A percentile compares a stretch with the other conserved stretches of the same genome.
Evolutionary conservation across 2,113 vertebrate genomes (phyloP).

Genomic region (Sturnus vulgaris): DNA sequence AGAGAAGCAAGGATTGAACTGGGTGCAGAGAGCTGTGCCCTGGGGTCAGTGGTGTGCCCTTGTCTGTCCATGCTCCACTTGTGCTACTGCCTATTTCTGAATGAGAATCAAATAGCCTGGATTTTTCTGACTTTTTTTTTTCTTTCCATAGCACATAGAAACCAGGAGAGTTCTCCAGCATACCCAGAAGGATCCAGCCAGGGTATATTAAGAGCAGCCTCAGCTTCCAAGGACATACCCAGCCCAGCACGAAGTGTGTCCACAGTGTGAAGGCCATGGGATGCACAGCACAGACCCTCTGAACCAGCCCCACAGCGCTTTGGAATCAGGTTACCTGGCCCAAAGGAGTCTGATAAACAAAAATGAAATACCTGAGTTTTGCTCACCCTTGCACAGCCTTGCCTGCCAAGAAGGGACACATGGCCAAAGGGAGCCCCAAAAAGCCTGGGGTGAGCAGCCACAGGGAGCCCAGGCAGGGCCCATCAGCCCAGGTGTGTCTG

Average conservation of each 20-base stretch:
- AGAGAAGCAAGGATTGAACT: rapidly evolving
- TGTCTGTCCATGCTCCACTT: background rate
- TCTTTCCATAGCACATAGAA: background rate
- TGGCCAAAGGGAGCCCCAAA: background rate
- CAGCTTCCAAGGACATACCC: background rate
- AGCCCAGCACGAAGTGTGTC: background rate
- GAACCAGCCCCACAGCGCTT: rapidly evolving
- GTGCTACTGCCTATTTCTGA: background rate
- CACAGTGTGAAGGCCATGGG: rapidly evolving
- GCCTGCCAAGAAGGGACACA: background rate
- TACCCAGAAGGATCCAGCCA: background rate
- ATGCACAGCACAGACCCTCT: background rate
- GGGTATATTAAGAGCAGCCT: background rate
- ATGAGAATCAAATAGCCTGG: background rate
- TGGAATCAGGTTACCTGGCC: background rate
- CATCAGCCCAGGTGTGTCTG: background rate
- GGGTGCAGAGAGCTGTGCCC: background rate
- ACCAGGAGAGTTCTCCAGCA: background rate
- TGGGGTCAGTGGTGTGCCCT: background rate
- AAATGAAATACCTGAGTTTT: background rate
- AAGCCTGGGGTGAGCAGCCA: background rate
- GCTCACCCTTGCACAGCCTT: background rate
- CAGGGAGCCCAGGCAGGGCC: background rate
- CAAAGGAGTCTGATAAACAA: background rate
- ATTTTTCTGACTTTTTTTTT: background rate